Evolutionary conservation across 1,140 invertebrate genomes (phyloP).

Genomic region (Drosophila miranda): DNA sequence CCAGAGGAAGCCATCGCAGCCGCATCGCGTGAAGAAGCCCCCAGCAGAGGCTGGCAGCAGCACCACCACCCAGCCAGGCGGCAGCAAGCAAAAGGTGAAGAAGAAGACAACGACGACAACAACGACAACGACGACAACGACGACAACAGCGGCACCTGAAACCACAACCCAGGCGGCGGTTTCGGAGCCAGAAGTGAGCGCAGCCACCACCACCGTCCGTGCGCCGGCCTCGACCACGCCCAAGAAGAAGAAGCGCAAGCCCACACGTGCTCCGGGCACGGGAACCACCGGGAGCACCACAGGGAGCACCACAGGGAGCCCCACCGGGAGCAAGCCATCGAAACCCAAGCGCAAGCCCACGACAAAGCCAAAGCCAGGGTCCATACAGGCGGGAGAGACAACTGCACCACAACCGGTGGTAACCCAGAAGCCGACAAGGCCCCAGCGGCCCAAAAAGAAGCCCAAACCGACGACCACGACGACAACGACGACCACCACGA

Average conservation of each 20-base stretch:
- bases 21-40: conserved; percentile 64
- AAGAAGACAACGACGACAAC: conserved; percentile 63
- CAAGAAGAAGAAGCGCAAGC: conserved; percentile 77
- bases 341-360: conserved; percentile 75
- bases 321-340: conserved; percentile 13
- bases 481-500: conserved; percentile 26
- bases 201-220: conserved; percentile 48
- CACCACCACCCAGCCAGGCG: conserved; percentile 29
- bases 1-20: conserved; percentile 54
- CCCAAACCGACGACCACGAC: conserved; percentile 49
- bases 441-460: conserved; percentile 55
- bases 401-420: conserved; percentile 26
- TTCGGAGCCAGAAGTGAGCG: conserved; percentile 19
- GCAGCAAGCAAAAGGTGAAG: conserved; percentile 68
- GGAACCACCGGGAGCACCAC: neutral
- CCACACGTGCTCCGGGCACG: conserved; percentile 64
- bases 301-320: too few relatives aligned
- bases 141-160: conserved; percentile 38
- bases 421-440: conserved; percentile 45
- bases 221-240: conserved; percentile 42
- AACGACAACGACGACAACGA: conserved; percentile 45
- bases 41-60: conserved; percentile 2
- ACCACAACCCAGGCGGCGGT: conserved; percentile 34
- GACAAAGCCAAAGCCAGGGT: conserved; percentile 46
- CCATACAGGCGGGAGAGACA: conserved; percentile 12